phyloP scores from a whole-genome alignment of 1,140 invertebrate genomes.

The Dinoponera quadriceps region DNA sequence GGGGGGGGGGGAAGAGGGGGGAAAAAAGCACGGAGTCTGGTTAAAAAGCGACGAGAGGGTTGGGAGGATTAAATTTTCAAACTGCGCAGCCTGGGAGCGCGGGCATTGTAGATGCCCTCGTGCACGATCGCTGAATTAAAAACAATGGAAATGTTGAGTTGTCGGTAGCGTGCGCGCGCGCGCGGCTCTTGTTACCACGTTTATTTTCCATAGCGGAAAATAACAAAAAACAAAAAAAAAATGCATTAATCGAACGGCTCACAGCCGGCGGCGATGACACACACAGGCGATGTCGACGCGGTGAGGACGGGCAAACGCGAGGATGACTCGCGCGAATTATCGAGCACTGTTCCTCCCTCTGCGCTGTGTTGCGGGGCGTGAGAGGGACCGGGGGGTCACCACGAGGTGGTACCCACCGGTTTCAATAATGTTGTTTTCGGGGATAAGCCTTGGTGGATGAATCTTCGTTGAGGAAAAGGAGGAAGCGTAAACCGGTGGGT shows the following conservation, averaged over 20 bases:
- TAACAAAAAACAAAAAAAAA: conserved; percentile 56
- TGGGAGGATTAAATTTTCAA: conserved; percentile 64
- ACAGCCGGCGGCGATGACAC: conserved; percentile 43
- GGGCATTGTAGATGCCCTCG: conserved; percentile 15
- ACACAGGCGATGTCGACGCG: conserved; percentile 21
- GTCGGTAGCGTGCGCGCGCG: conserved; percentile 33
- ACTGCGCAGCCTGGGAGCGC: conserved; percentile 35
- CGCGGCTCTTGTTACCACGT: conserved; percentile 51
- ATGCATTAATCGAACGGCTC: conserved; percentile 52
- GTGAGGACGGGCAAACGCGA: conserved; percentile 1
- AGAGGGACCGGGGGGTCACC: neutral
- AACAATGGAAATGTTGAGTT: conserved; percentile 58
- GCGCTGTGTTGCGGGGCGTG: neutral
- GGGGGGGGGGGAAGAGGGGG: neutral
- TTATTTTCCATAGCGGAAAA: conserved; percentile 55
- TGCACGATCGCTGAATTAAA: conserved; percentile 54
- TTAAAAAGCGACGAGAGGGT: conserved; percentile 46
- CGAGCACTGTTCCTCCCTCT: conserved; percentile 19
- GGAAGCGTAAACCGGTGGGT: too few relatives aligned
- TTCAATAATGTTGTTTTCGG: too few relatives aligned
- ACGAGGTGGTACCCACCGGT: too few relatives aligned
- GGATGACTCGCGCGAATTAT: conserved; percentile 15
- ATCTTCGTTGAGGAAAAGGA: too few relatives aligned
- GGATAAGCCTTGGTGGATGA: too few relatives aligned
- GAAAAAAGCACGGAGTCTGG: neutral